A percentile compares a stretch with the other conserved stretches of the same genome.
phyloP scores from a whole-genome alignment of 2,797 vertebrate species.

The Selene dorsalis region DNA sequence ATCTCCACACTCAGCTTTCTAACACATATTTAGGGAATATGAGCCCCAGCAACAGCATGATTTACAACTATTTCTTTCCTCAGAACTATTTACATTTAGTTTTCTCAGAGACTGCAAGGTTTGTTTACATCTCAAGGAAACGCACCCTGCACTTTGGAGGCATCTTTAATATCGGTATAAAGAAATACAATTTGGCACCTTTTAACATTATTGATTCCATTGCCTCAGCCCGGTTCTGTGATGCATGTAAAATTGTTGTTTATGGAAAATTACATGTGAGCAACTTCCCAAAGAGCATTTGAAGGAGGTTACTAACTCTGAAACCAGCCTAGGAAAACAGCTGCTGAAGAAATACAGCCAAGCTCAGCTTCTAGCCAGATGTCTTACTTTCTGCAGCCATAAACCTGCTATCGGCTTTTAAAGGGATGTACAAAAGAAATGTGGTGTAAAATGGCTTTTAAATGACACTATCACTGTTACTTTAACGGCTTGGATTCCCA shows the following conservation, averaged over 20 bases:
- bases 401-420: not conserved
- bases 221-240: slow-evolving; percentile 33
- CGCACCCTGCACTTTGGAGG: slow-evolving; percentile 29
- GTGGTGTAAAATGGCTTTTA: slow-evolving; percentile 1
- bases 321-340: slow-evolving; percentile 30
- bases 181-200: slow-evolving; percentile 31
- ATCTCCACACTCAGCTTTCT: slow-evolving; percentile 16
- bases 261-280: slow-evolving; percentile 52
- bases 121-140: slow-evolving; percentile 59
- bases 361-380: slow-evolving; percentile 29
- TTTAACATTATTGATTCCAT: slow-evolving; percentile 49
- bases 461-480: not conserved
- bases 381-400: slow-evolving; percentile 14
- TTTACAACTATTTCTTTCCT: slow-evolving; percentile 28
- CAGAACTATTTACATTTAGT: slow-evolving; percentile 57
- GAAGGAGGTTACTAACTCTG: slow-evolving; percentile 51
- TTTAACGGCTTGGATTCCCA: not conserved
- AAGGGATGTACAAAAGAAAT: not conserved
- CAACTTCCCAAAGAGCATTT: slow-evolving; percentile 41
- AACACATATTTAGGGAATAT: slow-evolving; percentile 23
- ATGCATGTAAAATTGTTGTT: slow-evolving; percentile 60
- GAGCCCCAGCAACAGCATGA: slow-evolving; percentile 19
- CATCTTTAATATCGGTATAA: slow-evolving; percentile 48
- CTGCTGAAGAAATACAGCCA: slow-evolving; percentile 24
- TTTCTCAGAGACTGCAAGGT: slow-evolving; percentile 40